Conservation (phyloP, 2,797 vertebrate species). For the Microctenopoma steveboyesi region DNA sequence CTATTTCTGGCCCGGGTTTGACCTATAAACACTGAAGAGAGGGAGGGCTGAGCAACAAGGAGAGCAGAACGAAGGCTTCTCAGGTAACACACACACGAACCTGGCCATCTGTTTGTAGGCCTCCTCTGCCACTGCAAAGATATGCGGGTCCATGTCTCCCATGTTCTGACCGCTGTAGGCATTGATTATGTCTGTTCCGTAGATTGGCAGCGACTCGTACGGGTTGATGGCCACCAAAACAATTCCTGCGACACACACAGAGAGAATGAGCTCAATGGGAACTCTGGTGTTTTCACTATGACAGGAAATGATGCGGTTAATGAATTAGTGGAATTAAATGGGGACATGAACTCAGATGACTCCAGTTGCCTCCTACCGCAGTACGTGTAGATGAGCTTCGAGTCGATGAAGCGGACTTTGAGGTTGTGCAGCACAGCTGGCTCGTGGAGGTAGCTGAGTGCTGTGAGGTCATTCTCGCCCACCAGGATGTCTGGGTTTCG, state of each 20-base stretch:
- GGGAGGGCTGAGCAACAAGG: conserved; percentile 39
- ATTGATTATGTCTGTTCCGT: conserved; percentile 97
- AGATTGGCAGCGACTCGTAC: conserved; percentile 95
- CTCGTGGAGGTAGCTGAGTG: conserved; percentile 97
- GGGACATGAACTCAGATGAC: neutral
- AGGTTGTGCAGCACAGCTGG: conserved; percentile 98
- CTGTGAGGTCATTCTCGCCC: conserved; percentile 98
- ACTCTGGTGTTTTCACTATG: no score
- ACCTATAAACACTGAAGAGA: conserved; percentile 75
- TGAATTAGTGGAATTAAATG: neutral
- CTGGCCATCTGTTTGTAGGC: conserved; percentile 99
- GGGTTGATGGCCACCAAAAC: conserved; percentile 99
- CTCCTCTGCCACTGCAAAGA: conserved; percentile 98
- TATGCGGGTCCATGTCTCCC: conserved; percentile 99
- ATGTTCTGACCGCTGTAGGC: conserved; percentile 99
- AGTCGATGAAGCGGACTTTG: conserved; percentile 97
- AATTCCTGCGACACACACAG: conserved; percentile 84
- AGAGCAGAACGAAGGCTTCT: conserved; percentile 42
- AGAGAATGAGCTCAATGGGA: conserved; percentile 2
- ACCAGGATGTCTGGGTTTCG: conserved; percentile 98
- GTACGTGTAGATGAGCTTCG: conserved; percentile 98
- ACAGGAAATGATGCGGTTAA: no score
- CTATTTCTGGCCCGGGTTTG: conserved; percentile 77
- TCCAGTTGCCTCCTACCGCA: conserved; percentile 84
- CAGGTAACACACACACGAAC: conserved; percentile 81